phyloP scores from a whole-genome alignment of 1,140 invertebrate species.

The Hormaphis cornu region DNA sequence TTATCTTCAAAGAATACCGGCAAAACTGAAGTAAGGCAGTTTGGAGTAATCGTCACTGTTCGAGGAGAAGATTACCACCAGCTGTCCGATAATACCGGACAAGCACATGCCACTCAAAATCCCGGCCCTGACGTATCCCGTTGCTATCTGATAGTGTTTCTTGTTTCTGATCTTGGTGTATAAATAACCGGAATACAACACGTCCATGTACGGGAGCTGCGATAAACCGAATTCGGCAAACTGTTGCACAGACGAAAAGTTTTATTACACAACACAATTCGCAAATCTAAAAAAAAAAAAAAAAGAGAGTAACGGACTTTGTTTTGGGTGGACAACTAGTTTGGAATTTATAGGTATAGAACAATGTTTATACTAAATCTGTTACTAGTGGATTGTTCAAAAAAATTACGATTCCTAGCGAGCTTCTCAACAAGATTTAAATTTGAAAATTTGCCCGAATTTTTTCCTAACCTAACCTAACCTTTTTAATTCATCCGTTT shows the following conservation, averaged over 20 bases:
- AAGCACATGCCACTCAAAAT: neutral
- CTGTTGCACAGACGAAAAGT: neutral
- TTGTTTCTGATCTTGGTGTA: neutral
- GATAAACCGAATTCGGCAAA: neutral
- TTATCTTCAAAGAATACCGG: no score
- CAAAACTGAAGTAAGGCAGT: neutral
- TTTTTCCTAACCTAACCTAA: no score
- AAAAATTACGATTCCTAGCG: no score
- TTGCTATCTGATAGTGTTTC: constrained; percentile 6
- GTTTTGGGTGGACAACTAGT: no score
- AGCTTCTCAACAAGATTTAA: no score
- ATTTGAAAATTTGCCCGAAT: no score
- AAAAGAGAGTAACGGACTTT: no score
- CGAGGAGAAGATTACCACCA: neutral
- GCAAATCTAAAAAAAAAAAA: neutral
- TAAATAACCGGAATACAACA: neutral
- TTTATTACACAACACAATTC: neutral
- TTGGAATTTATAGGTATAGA: no score
- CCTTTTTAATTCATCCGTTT: no score
- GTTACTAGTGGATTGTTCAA: no score
- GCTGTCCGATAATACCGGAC: neutral
- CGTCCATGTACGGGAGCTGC: neutral
- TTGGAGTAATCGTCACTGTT: neutral
- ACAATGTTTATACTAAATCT: no score
- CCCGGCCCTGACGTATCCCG: neutral